Percentiles rank a stretch among this genome's conserved stretches.
Evolutionary conservation across 2,797 vertebrate genomes (phyloP).

Genomic region (Helarctos malayanus): DNA sequence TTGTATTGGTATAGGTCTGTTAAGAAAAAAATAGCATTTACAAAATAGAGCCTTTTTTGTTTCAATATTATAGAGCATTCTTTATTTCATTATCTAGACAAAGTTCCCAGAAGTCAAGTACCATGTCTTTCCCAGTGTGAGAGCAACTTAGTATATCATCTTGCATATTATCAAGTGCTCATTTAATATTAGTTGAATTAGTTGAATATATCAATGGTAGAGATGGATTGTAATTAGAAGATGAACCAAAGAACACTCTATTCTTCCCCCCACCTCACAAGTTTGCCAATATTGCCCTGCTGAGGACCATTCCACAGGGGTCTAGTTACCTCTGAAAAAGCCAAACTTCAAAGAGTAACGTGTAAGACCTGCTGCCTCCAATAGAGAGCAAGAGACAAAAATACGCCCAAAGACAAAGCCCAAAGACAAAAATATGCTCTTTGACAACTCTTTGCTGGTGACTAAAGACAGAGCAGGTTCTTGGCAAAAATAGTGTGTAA

Average conservation of each 20-base stretch:
- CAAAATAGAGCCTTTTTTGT: not conserved
- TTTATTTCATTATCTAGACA: not conserved
- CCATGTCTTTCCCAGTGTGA: not conserved
- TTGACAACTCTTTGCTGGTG: not conserved
- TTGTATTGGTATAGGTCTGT: not conserved
- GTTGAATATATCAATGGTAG: not conserved
- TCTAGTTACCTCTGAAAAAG: not conserved
- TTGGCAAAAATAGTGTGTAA: constrained; percentile 65
- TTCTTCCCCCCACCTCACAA: not conserved
- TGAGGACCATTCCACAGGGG: not conserved
- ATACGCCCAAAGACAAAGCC: not conserved
- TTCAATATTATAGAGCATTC: not conserved
- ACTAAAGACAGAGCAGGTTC: constrained; percentile 58
- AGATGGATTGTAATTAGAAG: not conserved
- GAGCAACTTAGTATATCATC: not conserved
- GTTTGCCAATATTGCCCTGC: not conserved
- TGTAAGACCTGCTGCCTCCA: not conserved
- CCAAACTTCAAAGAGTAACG: not conserved
- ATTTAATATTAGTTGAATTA: not conserved
- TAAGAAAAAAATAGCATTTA: not conserved
- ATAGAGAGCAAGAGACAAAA: not conserved
- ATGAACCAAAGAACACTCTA: not conserved
- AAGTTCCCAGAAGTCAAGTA: not conserved
- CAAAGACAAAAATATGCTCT: not conserved
- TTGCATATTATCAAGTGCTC: not conserved